These are phyloP conservation scores for Beris morrisii DNA, from an alignment of 2,888 invertebrate species.

Conservation along the genomic window DNA sequence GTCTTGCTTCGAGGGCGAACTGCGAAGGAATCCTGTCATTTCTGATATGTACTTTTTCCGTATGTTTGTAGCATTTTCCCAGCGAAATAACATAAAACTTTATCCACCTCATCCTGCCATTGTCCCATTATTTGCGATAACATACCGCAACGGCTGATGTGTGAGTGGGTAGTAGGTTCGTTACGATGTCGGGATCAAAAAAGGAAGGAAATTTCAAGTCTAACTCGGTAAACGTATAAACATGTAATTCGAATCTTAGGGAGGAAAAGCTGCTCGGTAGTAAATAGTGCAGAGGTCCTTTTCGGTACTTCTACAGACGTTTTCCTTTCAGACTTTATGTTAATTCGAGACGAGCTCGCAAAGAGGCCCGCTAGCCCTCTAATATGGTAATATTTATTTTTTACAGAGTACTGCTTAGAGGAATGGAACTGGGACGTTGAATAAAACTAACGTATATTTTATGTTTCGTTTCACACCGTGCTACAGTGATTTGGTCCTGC, in stretches of 20 bases:
- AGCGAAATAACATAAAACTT: slow-evolving; percentile 13
- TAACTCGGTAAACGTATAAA: too few species aligned
- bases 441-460: neutral
- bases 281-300: slow-evolving; percentile 5
- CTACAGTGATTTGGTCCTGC: neutral
- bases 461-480: neutral
- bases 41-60: neutral
- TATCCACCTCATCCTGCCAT: slow-evolving; percentile 15
- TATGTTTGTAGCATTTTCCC: slow-evolving; percentile 11
- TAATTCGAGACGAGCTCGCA: neutral
- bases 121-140: slow-evolving; percentile 7
- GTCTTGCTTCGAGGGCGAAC: slow-evolving; percentile 14
- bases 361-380: too few species aligned
- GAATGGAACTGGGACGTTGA: too few species aligned
- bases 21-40: too few species aligned
- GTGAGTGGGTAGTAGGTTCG: too few species aligned
- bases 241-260: neutral
- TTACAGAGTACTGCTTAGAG: neutral
- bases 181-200: too few species aligned
- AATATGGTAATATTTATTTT: neutral
- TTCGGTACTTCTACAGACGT: neutral
- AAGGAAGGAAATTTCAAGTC: too few species aligned
- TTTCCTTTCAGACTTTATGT: neutral
- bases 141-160: neutral
- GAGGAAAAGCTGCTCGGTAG: neutral